Base-by-base conservation (phyloP, 1,140 invertebrate species). In the Drosophila subobscura region DNA sequence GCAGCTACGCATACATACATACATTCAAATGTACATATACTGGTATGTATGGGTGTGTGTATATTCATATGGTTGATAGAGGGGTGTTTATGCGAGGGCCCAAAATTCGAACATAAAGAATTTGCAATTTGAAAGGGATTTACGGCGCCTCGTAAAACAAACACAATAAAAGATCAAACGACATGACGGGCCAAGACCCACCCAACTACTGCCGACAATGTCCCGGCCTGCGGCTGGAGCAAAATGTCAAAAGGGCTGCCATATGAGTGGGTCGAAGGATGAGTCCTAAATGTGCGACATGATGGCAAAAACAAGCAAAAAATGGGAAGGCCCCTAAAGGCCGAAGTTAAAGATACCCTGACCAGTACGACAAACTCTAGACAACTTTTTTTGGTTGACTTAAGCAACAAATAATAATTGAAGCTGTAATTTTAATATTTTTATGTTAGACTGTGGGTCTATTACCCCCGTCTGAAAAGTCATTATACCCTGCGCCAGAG, bases 161-260 rank as follows among this genome's bases (percentile, higher is more conserved):
- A 88, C 83, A 77, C 83, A 88, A 88, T 88, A 88, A 88, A 88
- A 88, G 83, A 88, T 88, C 83, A 88, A 88, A 88, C 83, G 83
- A 83, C 83, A 83, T 79, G 79, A 72, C 83, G 77, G 83, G 63
- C 70, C 65, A 56, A 70, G 61, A 44, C 49, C 56, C 16, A 20
- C 16, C 16, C 16, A 20, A 40, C n/a, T 16, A 33, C 47, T 16
- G 42, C 25, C 22, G 33, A 40, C 54, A 55, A 46, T 59, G 61
- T 45, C 84, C 29, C 52, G 37, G 57, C 73, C 64, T 61, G 52
- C 46, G 77, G 70, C 72, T 63, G 55, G 60, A 61, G 57, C 81
- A 50, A 71, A 86, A 77, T 86, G 81, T 74, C 77, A 86, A 88
- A 86, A 86, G 72, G 65, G 60, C 64, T 67, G 74, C 45, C 60